phyloP scores from a whole-genome alignment of 2,113 vertebrate species.

The Pygoscelis adeliae region DNA sequence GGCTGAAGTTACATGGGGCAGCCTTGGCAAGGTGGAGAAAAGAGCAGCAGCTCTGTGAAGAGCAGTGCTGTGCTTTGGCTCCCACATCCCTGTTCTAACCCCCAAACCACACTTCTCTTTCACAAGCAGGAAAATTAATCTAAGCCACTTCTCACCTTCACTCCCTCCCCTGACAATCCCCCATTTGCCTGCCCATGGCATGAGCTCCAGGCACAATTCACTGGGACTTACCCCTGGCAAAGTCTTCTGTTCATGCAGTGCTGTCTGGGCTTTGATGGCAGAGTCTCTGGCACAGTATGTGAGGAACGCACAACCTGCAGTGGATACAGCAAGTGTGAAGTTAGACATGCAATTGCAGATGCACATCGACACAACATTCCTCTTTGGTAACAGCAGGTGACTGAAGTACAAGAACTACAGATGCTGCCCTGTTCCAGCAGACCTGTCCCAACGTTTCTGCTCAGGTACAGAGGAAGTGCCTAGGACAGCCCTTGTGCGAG shows the following conservation, averaged over 20 bases:
- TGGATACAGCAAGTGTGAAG: neutral
- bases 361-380: neutral
- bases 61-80: neutral
- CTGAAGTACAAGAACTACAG: neutral
- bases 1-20: neutral
- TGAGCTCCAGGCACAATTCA: neutral
- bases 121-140: neutral
- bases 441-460: neutral
- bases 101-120: neutral
- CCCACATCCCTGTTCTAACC: neutral
- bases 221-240: slow-evolving; percentile 91
- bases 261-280: slow-evolving; percentile 98
- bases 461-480: neutral
- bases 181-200: neutral
- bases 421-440: neutral
- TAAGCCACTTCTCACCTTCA: neutral
- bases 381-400: neutral
- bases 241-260: slow-evolving; percentile 97
- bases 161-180: neutral
- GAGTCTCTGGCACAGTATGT: slow-evolving; percentile 97
- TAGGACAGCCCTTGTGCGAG: neutral
- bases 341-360: neutral
- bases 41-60: neutral
- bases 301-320: slow-evolving; percentile 94
- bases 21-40: neutral